phyloP scores from a whole-genome alignment of 1,140 invertebrate genomes.

The Arctopsyche grandis region DNA sequence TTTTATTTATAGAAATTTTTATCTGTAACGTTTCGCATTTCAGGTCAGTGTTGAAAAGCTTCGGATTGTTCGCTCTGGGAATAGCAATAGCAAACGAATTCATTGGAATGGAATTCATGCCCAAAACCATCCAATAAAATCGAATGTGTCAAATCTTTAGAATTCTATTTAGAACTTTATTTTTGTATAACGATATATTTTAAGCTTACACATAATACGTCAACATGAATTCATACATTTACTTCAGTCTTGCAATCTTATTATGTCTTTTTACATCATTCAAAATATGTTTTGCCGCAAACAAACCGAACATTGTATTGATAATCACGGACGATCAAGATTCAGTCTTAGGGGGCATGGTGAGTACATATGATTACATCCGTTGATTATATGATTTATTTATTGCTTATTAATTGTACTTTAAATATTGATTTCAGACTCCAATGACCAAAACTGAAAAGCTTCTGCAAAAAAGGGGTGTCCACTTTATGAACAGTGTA shows the following conservation, averaged over 20 bases:
- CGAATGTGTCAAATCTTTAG: neutral
- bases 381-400: too few relatives aligned
- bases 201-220: neutral
- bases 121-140: constrained; percentile 56
- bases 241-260: neutral
- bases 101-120: constrained; percentile 72
- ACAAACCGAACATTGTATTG: constrained; percentile 79
- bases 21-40: constrained; percentile 53
- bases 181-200: neutral
- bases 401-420: constrained; percentile 41
- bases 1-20: neutral
- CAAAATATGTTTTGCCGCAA: neutral
- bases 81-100: constrained; percentile 75
- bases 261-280: constrained; percentile 27
- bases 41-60: constrained; percentile 77
- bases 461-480: constrained; percentile 72
- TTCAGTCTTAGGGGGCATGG: constrained; percentile 77
- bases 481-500: constrained; percentile 79
- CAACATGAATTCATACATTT: neutral
- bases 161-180: neutral
- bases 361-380: constrained; percentile 68
- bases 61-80: constrained; percentile 73
- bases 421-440: constrained; percentile 65
- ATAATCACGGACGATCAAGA: constrained; percentile 91
- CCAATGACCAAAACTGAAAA: constrained; percentile 73